Base-by-base conservation (phyloP, 2,113 vertebrate genomes). In the Prionailurus bengalensis region DNA sequence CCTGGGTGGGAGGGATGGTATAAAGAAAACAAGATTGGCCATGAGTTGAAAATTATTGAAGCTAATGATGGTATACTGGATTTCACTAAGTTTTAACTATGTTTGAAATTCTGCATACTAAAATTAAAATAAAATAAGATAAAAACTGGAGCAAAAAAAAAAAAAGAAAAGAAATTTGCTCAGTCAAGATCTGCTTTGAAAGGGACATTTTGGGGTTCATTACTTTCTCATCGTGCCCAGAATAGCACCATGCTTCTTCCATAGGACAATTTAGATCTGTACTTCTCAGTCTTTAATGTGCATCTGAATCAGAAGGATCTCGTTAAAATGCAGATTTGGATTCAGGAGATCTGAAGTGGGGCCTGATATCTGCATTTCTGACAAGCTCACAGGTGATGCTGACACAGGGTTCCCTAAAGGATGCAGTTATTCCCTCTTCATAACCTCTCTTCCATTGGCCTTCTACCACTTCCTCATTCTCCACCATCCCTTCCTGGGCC, bases 41-140 rank as follows among this genome's bases (percentile, higher is more conserved):
- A 23, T 1, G 2, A 94, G 65, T 31, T 93, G 71, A 89, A 96
- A 95, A 80, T 85, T 58, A 90, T 36, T 36, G 42, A 78, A 74
- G 33, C 39, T 79, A 82, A 73, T 6, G 33, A 82, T 36, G 29
- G 45, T 66, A 31, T 29, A 48, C 6, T 23, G 2, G n/a, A 15
- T 36, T 84, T 91, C 70, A 33, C 78, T 42, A 73, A 31, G 39
- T 51, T 13, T 39, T 36, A 70, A 58, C 29, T 36, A 53, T 45
- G 12, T 71, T 91, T 94, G 80, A 91, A 51, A 51, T 42, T 78
- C 31, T 83, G 58, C 29, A 71, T 86, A 58, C 33, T 33, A 45
- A 96, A 63, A 66, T 76, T 88, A 91, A 63, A 73, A 81, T 88
- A 91, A 96, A 89, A 21, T 42, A 66, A 79, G 53, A 68, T 73